A percentile compares a stretch with the other conserved stretches of the same genome.
Evolutionary conservation across 2,113 vertebrate species (phyloP).

Genomic region (Turnix velox): DNA sequence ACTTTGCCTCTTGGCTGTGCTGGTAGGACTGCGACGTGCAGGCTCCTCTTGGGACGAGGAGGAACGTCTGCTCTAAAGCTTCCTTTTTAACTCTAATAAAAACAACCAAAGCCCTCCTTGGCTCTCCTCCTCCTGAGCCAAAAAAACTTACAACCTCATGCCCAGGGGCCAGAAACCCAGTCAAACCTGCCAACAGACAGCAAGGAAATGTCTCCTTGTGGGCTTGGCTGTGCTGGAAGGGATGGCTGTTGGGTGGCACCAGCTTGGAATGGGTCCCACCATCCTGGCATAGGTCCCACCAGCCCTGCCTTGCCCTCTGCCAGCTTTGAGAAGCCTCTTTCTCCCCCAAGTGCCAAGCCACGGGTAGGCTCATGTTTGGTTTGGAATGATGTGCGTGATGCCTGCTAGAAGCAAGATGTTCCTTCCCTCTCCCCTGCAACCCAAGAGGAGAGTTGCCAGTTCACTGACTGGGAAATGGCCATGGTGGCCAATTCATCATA

Average conservation of each 20-base stretch:
- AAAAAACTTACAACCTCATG: not conserved
- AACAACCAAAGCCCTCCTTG: not conserved
- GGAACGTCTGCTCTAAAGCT: slow-evolving; percentile 5
- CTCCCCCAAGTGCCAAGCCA: not conserved
- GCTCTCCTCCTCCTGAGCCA: not conserved
- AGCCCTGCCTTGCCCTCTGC: not conserved
- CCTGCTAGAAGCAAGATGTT: not conserved
- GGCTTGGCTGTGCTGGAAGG: fast-evolving
- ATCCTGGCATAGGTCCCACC: not conserved
- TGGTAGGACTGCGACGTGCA: not conserved
- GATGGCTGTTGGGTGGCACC: fast-evolving
- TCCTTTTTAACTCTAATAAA: not conserved
- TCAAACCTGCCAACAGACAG: not conserved
- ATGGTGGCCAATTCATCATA: fast-evolving
- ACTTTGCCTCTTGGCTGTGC: not conserved
- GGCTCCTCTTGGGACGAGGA: not conserved
- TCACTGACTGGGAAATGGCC: not conserved
- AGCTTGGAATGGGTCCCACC: not conserved
- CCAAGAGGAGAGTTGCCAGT: not conserved
- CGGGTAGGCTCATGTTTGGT: not conserved
- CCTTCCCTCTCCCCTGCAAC: not conserved
- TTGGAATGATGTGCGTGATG: not conserved
- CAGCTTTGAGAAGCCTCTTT: not conserved
- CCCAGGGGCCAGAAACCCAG: not conserved
- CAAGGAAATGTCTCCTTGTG: fast-evolving